phyloP scores from a whole-genome alignment of 2,888 invertebrate species.

The Eristalinus sepulchralis region DNA sequence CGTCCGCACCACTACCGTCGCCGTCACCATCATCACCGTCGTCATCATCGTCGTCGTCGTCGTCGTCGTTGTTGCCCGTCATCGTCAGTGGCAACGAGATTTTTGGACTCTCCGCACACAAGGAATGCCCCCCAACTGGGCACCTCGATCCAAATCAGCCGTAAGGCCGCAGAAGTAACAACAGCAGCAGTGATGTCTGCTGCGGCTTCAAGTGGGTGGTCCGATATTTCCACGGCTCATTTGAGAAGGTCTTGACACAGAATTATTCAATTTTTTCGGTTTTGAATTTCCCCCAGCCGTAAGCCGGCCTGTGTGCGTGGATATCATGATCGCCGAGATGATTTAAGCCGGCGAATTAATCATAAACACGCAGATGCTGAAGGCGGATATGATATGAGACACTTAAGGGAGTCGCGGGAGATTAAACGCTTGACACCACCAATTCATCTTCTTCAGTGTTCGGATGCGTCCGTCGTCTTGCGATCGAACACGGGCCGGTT shows the following conservation, averaged over 20 bases:
- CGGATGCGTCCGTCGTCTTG: background rate
- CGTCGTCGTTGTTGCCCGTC: no score
- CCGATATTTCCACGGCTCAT: conserved; percentile 71
- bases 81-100: conserved; percentile 53
- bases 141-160: conserved; percentile 63
- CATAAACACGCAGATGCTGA: conserved; percentile 41
- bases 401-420: conserved; percentile 32
- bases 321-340: conserved; percentile 64
- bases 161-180: conserved; percentile 60
- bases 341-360: conserved; percentile 71
- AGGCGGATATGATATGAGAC: conserved; percentile 56
- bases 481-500: conserved; percentile 16
- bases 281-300: conserved; percentile 48
- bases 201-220: conserved; percentile 69
- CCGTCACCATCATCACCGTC: background rate
- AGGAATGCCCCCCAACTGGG: conserved; percentile 69
- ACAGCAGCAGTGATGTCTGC: conserved; percentile 62
- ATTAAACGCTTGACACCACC: conserved; percentile 50
- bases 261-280: conserved; percentile 69
- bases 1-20: conserved; percentile 2
- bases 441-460: conserved; percentile 48
- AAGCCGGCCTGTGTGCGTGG: conserved; percentile 8
- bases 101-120: conserved; percentile 57
- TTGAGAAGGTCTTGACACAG: conserved; percentile 70
- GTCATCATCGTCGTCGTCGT: conserved; percentile 14